Evolutionary conservation across 2,888 invertebrate species (phyloP).

Genomic region (Drosophila engyochracea): DNA sequence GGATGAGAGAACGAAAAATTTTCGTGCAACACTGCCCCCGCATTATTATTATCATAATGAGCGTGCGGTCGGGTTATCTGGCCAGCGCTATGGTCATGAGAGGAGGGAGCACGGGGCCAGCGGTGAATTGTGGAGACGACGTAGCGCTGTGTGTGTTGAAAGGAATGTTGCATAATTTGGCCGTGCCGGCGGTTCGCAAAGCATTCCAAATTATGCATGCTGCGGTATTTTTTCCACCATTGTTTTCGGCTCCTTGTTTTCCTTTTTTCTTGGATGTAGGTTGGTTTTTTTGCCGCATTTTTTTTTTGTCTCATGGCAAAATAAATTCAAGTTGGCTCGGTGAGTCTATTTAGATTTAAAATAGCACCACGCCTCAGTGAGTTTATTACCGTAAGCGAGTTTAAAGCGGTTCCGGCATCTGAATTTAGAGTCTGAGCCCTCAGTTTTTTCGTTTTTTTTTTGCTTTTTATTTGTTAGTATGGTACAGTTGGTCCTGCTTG

Average conservation of each 20-base stretch:
- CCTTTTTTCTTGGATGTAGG: constrained; percentile 6
- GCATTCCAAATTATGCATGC: constrained; percentile 74
- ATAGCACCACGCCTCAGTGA: constrained; percentile 69
- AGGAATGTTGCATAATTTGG: constrained; percentile 78
- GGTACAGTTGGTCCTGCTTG: background rate
- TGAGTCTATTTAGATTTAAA: constrained; percentile 78
- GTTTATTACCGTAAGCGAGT: constrained; percentile 74
- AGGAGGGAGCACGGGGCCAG: background rate
- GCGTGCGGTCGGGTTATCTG: constrained; percentile 58
- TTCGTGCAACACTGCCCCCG: constrained; percentile 56
- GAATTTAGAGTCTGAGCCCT: background rate
- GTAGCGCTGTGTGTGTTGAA: constrained; percentile 48
- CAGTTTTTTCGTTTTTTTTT: background rate
- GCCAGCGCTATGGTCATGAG: constrained; percentile 2
- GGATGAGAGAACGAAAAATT: constrained; percentile 29
- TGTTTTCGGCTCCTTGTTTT: constrained; percentile 44
- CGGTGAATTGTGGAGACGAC: background rate
- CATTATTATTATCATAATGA: constrained; percentile 79
- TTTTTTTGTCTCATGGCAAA: constrained; percentile 30
- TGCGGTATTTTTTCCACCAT: constrained; percentile 54
- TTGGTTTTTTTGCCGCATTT: constrained; percentile 11
- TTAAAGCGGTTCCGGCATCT: constrained; percentile 60
- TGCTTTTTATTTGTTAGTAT: background rate
- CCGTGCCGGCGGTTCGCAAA: constrained; percentile 55
- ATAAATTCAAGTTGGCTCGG: constrained; percentile 68